Evolutionary conservation across 1,140 invertebrate species (phyloP), one percentile per base, ranked within the genome.

Genomic region (Bombus superbus): DNA sequence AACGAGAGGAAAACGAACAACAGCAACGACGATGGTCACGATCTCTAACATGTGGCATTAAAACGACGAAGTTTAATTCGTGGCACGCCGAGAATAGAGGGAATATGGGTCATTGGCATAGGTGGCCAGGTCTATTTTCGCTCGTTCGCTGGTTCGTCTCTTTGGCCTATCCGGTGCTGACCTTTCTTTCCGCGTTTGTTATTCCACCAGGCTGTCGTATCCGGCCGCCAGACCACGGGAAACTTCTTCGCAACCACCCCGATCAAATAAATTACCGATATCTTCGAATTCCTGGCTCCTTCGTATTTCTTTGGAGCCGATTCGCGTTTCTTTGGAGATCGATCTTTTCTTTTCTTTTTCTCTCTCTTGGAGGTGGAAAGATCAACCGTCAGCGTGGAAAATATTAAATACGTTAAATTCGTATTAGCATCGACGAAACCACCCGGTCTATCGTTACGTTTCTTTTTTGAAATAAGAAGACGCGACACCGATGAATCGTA

Each of bases 71-170:
- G 62, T 87, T 85, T 86, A 69, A 87, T 87, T 85, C 74, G 44
- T 76, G 64, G 53, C 79, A 42, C 53, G 64, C 69, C 44, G 66
- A 87, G 78, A 88, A 90, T 88, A 89, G 38, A 81, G 75, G 47
- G 81, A 89, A 92, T 91, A 90, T 92, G 69, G 92, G 92, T 91
- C 91, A 92, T 90, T 92, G 91, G 87, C 92, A 89, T 88, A 81
- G 80, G 81, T 75, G 53, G 74, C 59, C 71, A n/a, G 44, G n/a
- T 85, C 88, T 91, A 92, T 91, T 92, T 91, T 89, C 69, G 78
- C 85, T 78, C 81, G 73, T 87, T 88, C 57, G 71, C 74, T 32
- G 57, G 11, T 90, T 87, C 64, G 78, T 83, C 76, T 84, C 71
- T 87, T 87, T 38, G 64, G 32, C 62, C 68, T 72, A 76, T 35